These are phyloP conservation scores for Chanos chanos DNA, from an alignment of 2,797 vertebrate species.

Conservation along the genomic window DNA sequence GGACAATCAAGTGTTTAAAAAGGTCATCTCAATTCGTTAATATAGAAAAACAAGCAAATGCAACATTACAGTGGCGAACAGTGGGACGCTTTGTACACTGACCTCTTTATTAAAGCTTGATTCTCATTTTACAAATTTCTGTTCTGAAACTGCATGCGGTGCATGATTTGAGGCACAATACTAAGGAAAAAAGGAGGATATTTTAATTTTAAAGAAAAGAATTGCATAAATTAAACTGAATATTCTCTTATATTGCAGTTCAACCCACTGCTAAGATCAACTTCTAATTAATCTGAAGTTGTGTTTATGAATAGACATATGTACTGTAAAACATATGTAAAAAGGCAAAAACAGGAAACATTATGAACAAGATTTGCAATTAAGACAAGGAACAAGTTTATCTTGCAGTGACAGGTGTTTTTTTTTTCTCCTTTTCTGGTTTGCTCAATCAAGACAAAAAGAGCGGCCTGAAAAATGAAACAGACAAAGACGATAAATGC, in stretches of 20 bases:
- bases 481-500: conserved; percentile 62
- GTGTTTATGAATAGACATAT: conserved; percentile 52
- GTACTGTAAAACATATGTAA: conserved; percentile 51
- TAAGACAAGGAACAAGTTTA: conserved; percentile 60
- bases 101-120: conserved; percentile 84
- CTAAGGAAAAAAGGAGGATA: conserved; percentile 68
- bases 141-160: conserved; percentile 80
- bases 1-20: not conserved
- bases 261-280: conserved; percentile 58
- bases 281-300: conserved; percentile 55
- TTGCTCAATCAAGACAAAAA: conserved; percentile 44
- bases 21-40: too few species aligned
- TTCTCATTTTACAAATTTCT: conserved; percentile 80
- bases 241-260: conserved; percentile 67
- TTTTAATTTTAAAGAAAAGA: conserved; percentile 49
- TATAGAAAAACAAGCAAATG: conserved; percentile 13
- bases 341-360: conserved; percentile 56
- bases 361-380: conserved; percentile 50
- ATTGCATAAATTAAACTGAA: conserved; percentile 77
- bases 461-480: conserved; percentile 42
- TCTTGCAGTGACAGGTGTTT: conserved; percentile 50
- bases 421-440: conserved; percentile 31
- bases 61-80: too few species aligned
- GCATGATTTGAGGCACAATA: conserved; percentile 80
- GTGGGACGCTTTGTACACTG: conserved; percentile 74